These are phyloP conservation scores for Sinocyclocheilus anophthalmus DNA, from an alignment of 2,113 vertebrate species.

Conservation along the genomic window DNA sequence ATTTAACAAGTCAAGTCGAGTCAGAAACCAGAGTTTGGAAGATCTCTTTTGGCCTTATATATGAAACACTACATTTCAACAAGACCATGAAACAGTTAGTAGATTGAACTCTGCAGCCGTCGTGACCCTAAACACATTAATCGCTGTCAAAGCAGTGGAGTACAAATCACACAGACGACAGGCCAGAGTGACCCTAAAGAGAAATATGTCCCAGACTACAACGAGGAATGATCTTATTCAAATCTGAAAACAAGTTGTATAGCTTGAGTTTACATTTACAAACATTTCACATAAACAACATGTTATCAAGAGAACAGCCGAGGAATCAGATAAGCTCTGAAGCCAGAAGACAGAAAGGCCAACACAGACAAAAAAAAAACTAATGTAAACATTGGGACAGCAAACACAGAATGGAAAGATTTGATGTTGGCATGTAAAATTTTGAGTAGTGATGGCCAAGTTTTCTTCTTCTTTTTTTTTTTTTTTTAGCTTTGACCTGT, in stretches of 20 bases:
- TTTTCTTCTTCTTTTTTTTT: no score
- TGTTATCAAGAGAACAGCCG: no score
- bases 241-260: neutral
- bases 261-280: neutral
- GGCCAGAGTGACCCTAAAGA: neutral
- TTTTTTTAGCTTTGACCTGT: no score
- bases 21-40: constrained; percentile 16
- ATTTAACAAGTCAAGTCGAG: constrained; percentile 41
- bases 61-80: constrained; percentile 23
- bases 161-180: neutral
- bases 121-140: neutral
- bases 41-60: constrained; percentile 1
- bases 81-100: neutral
- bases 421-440: no score
- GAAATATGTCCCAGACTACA: neutral
- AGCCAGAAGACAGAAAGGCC: no score
- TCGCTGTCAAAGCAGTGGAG: neutral
- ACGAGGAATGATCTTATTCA: neutral
- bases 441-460: no score
- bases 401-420: no score
- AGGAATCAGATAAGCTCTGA: no score
- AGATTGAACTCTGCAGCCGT: neutral
- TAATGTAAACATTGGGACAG: no score
- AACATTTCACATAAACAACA: neutral
- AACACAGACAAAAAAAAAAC: neutral